A percentile compares a stretch with the other conserved stretches of the same genome.
Evolutionary conservation across 1,140 invertebrate species (phyloP).

Genomic region (Pogonognathellus flavescens): DNA sequence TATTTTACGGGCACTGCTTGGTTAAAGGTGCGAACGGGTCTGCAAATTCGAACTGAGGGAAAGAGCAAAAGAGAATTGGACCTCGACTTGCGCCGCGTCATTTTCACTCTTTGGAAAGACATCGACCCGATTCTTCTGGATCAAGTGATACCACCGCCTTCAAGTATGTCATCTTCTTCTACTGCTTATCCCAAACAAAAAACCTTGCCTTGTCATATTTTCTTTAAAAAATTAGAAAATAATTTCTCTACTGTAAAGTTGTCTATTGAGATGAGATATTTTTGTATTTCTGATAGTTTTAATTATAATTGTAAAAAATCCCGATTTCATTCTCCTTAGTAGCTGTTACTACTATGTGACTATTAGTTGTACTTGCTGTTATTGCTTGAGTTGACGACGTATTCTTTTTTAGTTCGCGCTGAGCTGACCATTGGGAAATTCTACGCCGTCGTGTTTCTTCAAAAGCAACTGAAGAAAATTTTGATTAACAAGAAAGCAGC

Average conservation of each 20-base stretch:
- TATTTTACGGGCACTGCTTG: too few species aligned
- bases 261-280: too few species aligned
- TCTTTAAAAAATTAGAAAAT: too few species aligned
- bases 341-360: too few species aligned
- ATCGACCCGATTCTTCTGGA: constrained; percentile 95
- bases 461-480: constrained; percentile 98
- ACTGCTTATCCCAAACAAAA: too few species aligned
- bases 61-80: constrained; percentile 98
- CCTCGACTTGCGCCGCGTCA: constrained; percentile 92
- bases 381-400: background rate
- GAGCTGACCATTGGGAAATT: constrained; percentile 99
- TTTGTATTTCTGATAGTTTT: too few species aligned
- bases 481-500: constrained; percentile 85
- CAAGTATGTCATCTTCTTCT: constrained; percentile 72
- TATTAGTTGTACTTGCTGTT: too few species aligned
- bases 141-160: constrained; percentile 98
- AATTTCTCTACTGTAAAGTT: too few species aligned
- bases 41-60: constrained; percentile 97
- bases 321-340: too few species aligned
- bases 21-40: constrained; percentile 83
- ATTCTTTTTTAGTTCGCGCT: constrained; percentile 87
- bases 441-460: constrained; percentile 99
- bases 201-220: too few species aligned
- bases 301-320: too few species aligned
- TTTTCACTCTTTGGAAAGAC: constrained; percentile 99